phyloP scores from a whole-genome alignment of 1,140 invertebrate genomes.

The Pogonognathellus flavescens region DNA sequence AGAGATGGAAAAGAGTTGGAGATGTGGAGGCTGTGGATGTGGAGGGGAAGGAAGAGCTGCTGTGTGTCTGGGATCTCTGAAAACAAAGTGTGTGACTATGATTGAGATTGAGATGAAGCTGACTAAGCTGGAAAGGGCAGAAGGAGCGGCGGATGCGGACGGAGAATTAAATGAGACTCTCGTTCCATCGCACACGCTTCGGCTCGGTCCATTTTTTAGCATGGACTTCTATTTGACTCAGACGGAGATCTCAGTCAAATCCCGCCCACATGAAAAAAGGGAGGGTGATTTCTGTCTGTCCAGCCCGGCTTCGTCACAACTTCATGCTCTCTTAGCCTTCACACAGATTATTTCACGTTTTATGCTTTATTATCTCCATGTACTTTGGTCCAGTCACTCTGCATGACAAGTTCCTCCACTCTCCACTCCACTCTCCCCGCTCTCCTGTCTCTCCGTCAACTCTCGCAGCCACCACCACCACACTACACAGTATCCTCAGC shows the following conservation, averaged over 20 bases:
- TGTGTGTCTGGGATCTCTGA: neutral
- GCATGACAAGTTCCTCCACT: neutral
- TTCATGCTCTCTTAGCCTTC: neutral
- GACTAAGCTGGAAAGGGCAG: neutral
- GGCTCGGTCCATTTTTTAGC: constrained; percentile 33
- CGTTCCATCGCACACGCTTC: neutral
- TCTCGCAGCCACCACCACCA: no score
- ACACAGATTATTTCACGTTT: neutral
- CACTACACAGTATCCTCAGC: no score
- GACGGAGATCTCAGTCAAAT: constrained; percentile 30
- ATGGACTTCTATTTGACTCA: constrained; percentile 13
- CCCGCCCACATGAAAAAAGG: constrained; percentile 44
- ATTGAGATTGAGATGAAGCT: neutral
- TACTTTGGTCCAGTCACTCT: neutral
- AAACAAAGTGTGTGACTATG: neutral
- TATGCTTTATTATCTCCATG: neutral
- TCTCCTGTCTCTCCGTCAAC: no score
- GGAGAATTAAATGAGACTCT: neutral
- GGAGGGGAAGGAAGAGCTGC: neutral
- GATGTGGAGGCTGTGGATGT: no score
- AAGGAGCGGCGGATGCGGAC: neutral
- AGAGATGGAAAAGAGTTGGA: no score
- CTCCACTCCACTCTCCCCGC: no score
- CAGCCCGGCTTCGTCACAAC: constrained; percentile 44
- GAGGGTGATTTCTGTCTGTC: constrained; percentile 43